Percentiles rank a stretch among this genome's conserved stretches.
These are phyloP conservation scores for Caenorhabditis becei DNA, from an alignment of 2,888 invertebrate genomes.

Conservation along the genomic window DNA sequence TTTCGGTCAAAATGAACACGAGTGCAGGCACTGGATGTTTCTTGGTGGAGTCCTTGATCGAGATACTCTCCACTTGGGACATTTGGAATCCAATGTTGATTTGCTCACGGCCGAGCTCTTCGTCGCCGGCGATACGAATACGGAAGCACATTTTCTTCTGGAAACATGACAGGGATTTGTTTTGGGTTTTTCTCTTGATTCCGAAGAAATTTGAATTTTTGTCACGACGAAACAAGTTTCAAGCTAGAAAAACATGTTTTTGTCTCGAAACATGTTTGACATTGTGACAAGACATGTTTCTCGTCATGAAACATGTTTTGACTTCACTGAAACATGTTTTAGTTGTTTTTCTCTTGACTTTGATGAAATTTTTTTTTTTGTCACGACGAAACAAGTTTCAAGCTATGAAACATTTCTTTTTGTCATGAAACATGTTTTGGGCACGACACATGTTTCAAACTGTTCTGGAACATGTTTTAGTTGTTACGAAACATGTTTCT, in stretches of 20 bases:
- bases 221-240: too few species aligned
- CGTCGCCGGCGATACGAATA: constrained; percentile 11
- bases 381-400: too few species aligned
- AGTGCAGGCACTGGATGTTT: constrained; percentile 26
- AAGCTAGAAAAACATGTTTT: too few species aligned
- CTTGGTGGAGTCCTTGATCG: constrained; percentile 17
- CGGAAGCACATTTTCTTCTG: constrained; percentile 48
- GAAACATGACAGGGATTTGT: constrained; percentile 1
- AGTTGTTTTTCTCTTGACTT: not conserved
- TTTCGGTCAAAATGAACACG: constrained; percentile 17
- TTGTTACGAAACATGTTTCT: too few species aligned
- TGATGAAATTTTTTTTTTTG: not conserved
- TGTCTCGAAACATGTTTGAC: too few species aligned
- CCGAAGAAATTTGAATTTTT: not conserved
- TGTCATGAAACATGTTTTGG: too few species aligned
- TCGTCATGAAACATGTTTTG: constrained; percentile 29
- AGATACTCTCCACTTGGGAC: constrained; percentile 37
- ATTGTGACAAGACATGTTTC: too few species aligned
- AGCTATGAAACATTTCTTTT: too few species aligned
- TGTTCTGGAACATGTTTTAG: not conserved
- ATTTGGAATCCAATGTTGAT: constrained; percentile 45
- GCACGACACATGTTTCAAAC: constrained; percentile 26
- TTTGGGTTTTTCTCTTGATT: not conserved
- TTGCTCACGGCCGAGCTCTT: not conserved
- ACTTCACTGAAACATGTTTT: not conserved